A percentile compares a stretch with the other conserved stretches of the same genome.
These are phyloP conservation scores for Resseliella maxima DNA, from an alignment of 2,888 invertebrate genomes.

Conservation along the genomic window DNA sequence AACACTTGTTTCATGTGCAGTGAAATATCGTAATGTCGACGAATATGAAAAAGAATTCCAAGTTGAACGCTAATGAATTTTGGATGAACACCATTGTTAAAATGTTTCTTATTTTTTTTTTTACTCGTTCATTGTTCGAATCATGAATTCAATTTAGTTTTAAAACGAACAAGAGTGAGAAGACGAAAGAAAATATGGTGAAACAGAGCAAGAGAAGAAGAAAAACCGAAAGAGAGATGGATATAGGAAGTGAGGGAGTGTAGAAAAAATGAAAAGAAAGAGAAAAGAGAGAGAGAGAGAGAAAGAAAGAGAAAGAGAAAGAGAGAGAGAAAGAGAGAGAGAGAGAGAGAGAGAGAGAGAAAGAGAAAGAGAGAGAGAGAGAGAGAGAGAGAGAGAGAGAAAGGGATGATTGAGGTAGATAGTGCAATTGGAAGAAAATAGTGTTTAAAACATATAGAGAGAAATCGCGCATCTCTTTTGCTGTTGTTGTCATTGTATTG, in stretches of 20 bases:
- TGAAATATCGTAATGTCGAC: background rate
- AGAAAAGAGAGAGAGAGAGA: too few relatives aligned
- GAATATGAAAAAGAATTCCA: background rate
- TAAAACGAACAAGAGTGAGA: too few relatives aligned
- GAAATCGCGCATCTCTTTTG: background rate
- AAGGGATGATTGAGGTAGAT: too few relatives aligned
- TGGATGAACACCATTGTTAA: background rate
- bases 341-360: background rate
- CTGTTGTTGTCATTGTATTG: background rate
- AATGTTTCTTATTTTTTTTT: too few relatives aligned
- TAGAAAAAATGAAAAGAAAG: background rate
- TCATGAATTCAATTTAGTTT: background rate
- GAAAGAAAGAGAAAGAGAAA: too few relatives aligned
- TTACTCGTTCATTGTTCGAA: background rate
- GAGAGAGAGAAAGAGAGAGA: background rate
- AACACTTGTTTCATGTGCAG: background rate
- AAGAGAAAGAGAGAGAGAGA: too few relatives aligned
- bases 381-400: too few relatives aligned
- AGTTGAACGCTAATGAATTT: background rate
- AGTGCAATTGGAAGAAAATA: too few relatives aligned
- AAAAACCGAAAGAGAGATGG: too few relatives aligned
- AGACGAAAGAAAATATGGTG: background rate
- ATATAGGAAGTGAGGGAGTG: too few relatives aligned
- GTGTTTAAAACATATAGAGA: too few relatives aligned
- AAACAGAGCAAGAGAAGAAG: background rate